Percentiles rank a stretch among this genome's conserved stretches.
These are phyloP conservation scores for Aphis gossypii DNA, from an alignment of 1,140 invertebrate genomes.

Conservation along the genomic window DNA sequence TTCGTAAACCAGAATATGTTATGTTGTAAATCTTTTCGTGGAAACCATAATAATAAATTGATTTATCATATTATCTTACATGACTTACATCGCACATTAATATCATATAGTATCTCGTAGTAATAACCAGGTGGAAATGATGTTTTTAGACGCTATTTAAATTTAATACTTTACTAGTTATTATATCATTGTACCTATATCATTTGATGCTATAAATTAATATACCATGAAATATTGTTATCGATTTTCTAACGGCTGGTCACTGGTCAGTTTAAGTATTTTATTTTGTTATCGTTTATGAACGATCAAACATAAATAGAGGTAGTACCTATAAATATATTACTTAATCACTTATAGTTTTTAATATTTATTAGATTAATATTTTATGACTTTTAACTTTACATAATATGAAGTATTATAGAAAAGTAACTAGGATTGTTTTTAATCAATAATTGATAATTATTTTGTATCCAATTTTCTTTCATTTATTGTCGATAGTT, in stretches of 20 bases:
- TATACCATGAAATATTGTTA: background rate
- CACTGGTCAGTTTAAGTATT: background rate
- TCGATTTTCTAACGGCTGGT: background rate
- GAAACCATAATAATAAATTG: background rate
- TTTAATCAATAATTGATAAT: no score
- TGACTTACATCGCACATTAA: background rate
- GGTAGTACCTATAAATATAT: no score
- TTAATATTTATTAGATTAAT: no score
- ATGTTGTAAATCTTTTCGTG: background rate
- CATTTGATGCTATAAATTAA: background rate
- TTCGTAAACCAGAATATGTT: constrained; percentile 10
- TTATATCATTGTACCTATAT: background rate
- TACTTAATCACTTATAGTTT: no score
- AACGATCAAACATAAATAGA: no score
- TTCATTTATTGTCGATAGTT: no score
- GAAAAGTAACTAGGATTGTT: no score
- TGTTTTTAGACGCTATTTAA: background rate
- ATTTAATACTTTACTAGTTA: background rate
- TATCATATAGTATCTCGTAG: background rate
- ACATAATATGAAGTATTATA: no score
- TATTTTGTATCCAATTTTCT: no score
- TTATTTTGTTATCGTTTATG: background rate
- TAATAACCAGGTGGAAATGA: background rate
- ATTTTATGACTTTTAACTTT: no score
- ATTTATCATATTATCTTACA: constrained; percentile 11